Base-by-base conservation (phyloP, 2,888 invertebrate species). In the Tortrix viridana region DNA sequence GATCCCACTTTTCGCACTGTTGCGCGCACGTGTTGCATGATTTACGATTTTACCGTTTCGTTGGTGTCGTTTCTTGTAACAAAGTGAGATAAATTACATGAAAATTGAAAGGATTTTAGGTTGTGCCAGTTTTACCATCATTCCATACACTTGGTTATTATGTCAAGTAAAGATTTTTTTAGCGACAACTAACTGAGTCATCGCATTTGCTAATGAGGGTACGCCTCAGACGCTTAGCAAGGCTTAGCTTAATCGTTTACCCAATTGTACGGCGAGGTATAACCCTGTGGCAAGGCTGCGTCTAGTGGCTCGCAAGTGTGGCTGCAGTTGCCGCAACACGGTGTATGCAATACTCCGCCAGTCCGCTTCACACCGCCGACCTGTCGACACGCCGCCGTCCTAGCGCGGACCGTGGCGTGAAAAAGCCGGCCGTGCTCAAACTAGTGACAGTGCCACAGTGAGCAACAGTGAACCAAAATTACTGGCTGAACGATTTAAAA, bases 371-470 rank as follows among this genome's bases (percentile, higher is more conserved):
- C 82, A 74, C 85, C 82, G 77, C 76, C 84, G 86, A 74, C 74
- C 71, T 72, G 83, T 74, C 67, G 78, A 70, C 77, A 86, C 88
- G 86, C 73, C 73, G 71, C 73, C 76, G 72, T 73, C 78, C 76
- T 69, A 76, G 72, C 77, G 70, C 74, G 73, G 66, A 69, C 70
- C 72, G 79, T 77, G 77, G 79, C 84, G 87, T 81, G 84, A 80
- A 77, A 81, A 82, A 80, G 81, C 81, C 86, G 84, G 82, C 80
- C 76, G 86, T 82, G 85, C 79, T 74, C 67, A 71, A 69, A 71
- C 60, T 70, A 89, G 89, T 90, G 89, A 85, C 82, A 89, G 90
- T 89, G 90, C 86, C 78, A 82, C 77, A 84, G 89, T 88, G 88
- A 81, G 75, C 78, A 76, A 78, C 77, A 83, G 88, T 89, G 88